Percentiles rank a stretch among this genome's conserved stretches.
phyloP scores from a whole-genome alignment of 2,113 vertebrate genomes.

The Callorhinus ursinus region DNA sequence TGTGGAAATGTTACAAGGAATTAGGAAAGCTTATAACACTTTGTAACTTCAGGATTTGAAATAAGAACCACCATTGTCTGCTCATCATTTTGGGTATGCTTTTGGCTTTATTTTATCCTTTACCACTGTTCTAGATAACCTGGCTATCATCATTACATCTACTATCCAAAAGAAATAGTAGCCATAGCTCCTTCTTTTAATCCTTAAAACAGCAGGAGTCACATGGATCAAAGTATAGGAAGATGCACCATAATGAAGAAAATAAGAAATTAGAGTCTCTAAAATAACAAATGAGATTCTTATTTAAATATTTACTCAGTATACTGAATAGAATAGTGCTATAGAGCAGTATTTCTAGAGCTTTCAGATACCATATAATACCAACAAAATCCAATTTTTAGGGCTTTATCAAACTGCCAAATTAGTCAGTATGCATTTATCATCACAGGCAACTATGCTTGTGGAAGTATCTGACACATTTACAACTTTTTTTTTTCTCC shows the following conservation, averaged over 20 bases:
- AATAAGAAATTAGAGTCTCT: background rate
- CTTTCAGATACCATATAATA: background rate
- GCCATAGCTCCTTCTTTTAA: background rate
- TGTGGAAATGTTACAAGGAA: background rate
- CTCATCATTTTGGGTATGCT: background rate
- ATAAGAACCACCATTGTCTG: background rate
- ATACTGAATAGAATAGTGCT: background rate
- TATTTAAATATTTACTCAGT: background rate
- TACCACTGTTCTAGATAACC: background rate
- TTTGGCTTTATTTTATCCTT: background rate
- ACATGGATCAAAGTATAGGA: background rate
- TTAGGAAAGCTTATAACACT: background rate
- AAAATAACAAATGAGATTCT: background rate
- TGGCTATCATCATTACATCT: background rate
- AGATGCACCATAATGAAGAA: background rate
- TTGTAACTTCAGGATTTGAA: background rate
- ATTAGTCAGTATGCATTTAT: background rate
- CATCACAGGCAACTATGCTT: background rate
- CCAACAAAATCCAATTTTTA: background rate
- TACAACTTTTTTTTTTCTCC: background rate
- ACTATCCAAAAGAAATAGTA: background rate
- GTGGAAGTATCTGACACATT: background rate
- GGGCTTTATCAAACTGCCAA: background rate
- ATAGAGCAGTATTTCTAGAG: background rate
- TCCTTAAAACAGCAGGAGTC: background rate